These are phyloP conservation scores for Leptinotarsa texana DNA, from an alignment of 1,140 invertebrate genomes.

Conservation along the genomic window DNA sequence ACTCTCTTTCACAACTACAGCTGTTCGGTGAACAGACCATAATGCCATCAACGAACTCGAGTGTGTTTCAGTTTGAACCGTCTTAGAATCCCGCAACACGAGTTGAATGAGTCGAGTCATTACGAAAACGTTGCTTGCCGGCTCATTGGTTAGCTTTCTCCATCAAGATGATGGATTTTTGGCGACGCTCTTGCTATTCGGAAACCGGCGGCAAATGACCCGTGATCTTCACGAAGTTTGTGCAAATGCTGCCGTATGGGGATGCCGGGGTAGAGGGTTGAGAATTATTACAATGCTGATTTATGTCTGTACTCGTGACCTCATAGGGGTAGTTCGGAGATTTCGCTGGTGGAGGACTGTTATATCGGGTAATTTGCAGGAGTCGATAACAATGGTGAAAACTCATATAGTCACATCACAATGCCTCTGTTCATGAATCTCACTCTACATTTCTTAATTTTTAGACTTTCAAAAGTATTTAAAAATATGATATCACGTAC, in stretches of 20 bases:
- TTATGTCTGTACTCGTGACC: conserved; percentile 1
- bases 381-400: too few species aligned
- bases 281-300: conserved; percentile 5
- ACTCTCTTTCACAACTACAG: too few species aligned
- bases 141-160: conserved; percentile 19
- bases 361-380: background rate
- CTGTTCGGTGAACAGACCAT: too few species aligned
- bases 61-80: too few species aligned
- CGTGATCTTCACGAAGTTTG: conserved; percentile 17
- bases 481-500: too few species aligned
- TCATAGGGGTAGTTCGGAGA: background rate
- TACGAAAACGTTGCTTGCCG: conserved; percentile 22
- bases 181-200: conserved; percentile 18
- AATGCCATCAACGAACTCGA: too few species aligned
- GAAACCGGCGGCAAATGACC: conserved; percentile 24
- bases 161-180: conserved; percentile 23
- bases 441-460: too few species aligned
- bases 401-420: too few species aligned
- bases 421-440: too few species aligned
- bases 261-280: background rate
- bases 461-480: too few species aligned
- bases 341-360: background rate
- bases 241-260: conserved; percentile 9
- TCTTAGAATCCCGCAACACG: background rate
- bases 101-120: conserved; percentile 17